Percentiles rank a stretch among this genome's conserved stretches.
phyloP scores from a whole-genome alignment of 2,113 vertebrate species.

The Dipodomys spectabilis region DNA sequence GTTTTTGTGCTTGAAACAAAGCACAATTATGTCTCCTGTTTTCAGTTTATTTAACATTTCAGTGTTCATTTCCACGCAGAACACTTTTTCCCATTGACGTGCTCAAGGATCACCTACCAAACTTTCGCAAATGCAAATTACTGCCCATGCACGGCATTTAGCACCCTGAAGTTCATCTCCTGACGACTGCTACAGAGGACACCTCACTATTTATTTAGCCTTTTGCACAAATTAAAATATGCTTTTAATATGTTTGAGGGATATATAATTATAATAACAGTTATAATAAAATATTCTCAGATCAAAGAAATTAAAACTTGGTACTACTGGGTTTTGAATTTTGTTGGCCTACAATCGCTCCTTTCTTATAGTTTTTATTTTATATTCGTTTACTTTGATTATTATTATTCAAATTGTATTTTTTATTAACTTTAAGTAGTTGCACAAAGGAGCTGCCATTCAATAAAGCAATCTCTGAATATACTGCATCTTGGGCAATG shows the following conservation, averaged over 20 bases:
- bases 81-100: not conserved
- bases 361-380: not conserved
- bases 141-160: not conserved
- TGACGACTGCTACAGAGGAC: not conserved
- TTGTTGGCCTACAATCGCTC: not conserved
- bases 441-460: too few relatives aligned
- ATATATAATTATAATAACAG: not conserved
- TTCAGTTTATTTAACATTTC: slow-evolving; percentile 29
- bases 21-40: not conserved
- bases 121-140: not conserved
- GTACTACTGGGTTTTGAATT: not conserved
- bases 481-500: too few relatives aligned
- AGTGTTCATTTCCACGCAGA: not conserved
- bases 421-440: too few relatives aligned
- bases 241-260: not conserved
- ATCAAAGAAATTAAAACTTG: not conserved
- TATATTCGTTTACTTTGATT: not conserved
- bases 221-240: not conserved
- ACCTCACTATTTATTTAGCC: not conserved
- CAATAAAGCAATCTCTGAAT: too few relatives aligned
- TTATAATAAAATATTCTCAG: not conserved
- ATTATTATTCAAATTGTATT: too few relatives aligned
- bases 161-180: not conserved
- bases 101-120: not conserved
- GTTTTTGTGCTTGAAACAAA: not conserved